These are phyloP conservation scores for Camarhynchus parvulus DNA, from an alignment of 2,113 vertebrate species.

Conservation along the genomic window DNA sequence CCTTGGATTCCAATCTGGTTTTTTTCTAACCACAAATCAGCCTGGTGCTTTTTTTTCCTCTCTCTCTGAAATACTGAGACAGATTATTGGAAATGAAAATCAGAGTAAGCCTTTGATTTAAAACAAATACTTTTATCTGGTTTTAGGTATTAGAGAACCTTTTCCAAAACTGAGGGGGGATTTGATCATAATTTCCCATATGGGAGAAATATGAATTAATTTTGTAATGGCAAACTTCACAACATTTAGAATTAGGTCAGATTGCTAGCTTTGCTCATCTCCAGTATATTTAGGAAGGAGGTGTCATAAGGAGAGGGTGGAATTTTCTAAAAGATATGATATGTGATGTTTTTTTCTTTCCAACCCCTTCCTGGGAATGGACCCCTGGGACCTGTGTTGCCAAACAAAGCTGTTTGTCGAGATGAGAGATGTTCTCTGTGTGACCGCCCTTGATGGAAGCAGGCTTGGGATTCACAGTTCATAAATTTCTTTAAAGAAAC, in stretches of 20 bases:
- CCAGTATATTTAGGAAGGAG: background rate
- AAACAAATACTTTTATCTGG: background rate
- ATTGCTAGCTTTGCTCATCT: background rate
- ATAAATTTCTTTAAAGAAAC: background rate
- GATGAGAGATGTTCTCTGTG: background rate
- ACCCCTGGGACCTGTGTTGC: background rate
- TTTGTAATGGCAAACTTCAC: background rate
- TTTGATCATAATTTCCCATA: background rate
- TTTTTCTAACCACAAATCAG: background rate
- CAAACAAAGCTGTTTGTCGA: background rate
- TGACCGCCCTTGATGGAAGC: background rate
- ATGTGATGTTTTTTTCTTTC: background rate
- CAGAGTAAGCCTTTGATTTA: background rate
- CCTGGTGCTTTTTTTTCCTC: background rate
- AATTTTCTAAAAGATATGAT: background rate
- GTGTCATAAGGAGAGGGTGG: background rate
- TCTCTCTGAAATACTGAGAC: background rate
- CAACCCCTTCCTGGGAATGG: background rate
- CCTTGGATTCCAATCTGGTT: background rate
- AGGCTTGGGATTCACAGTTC: background rate
- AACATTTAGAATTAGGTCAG: background rate
- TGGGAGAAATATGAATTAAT: background rate
- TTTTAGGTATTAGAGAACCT: background rate
- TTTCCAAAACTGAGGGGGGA: rapidly evolving
- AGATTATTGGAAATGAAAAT: background rate